Base-by-base conservation (phyloP, 2,888 invertebrate species). In the Cybosia mesomella region DNA sequence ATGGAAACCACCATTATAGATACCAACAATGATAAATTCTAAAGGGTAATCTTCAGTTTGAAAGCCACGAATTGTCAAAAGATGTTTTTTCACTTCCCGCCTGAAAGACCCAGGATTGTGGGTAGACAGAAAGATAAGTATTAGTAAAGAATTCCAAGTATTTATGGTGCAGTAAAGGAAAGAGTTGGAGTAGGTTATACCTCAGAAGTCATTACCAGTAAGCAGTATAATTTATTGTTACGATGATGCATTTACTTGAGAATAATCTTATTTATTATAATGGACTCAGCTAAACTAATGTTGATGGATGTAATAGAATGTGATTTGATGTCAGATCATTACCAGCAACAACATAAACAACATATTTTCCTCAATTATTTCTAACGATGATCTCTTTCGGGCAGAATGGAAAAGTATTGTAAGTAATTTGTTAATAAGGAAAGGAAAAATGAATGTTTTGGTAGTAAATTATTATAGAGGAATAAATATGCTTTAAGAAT, bases 281-380 rank as follows among this genome's bases (percentile, higher is more conserved):
- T 57, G 32, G 22, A 18, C 57, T 58, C 58, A 28, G n/a, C 36
- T 39, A 34, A n/a, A n/a, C 58, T 60, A 55, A 64, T 60, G 24
- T 53, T 60, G 55, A 64, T 60, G 54, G 55, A 64, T n/a, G 60
- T 64, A 54, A 59, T 49, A 7, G 15, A 22, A 54, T 34, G 22
- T 54, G 63, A 63, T 63, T 54, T 21, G 62, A 54, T 60, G 13
- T 62, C 24, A 55, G n/a, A 28, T 60, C 63, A 24, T 64, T 59
- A 61, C 24, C 43, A 28, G 18, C 34, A n/a, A 55, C 22, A 49
- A 69, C n/a, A 49, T 32, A 66, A 69, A 62, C 69, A 62, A 22
- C 22, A 62, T 54, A 43, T 69, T 69, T 69, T 69, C 69, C 69
- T 69, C 66, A 62, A 66, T 66, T 69, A 58, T 24, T 60, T 34